Conservation (phyloP, 2,113 vertebrate genomes). For the Sterna hirundo region DNA sequence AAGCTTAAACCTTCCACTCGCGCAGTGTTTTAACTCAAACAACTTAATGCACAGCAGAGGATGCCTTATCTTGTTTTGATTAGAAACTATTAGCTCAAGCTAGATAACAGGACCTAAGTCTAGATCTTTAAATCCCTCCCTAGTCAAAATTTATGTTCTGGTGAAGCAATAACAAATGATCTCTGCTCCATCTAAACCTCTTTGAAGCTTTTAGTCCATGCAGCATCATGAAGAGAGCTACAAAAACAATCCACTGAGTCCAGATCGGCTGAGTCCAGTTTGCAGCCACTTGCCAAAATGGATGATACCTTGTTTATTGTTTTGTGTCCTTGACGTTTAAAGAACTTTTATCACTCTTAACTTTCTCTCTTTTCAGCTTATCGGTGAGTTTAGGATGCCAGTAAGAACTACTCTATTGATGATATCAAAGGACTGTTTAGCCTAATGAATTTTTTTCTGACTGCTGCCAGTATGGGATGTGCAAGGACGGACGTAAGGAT, state of each 20-base stretch:
- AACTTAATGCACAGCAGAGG: background rate
- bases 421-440: background rate
- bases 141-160: background rate
- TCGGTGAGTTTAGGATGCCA: background rate
- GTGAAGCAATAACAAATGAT: background rate
- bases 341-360: background rate
- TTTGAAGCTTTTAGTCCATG: background rate
- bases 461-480: background rate
- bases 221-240: background rate
- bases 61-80: background rate
- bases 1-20: background rate
- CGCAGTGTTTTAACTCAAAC: background rate
- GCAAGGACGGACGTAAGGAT: background rate
- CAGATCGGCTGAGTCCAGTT: background rate
- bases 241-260: background rate
- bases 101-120: background rate
- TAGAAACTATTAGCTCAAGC: background rate
- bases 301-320: background rate
- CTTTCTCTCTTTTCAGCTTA: background rate
- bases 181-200: background rate
- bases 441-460: background rate
- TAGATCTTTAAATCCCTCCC: background rate
- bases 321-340: background rate
- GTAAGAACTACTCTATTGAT: background rate
- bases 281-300: background rate